Evolutionary conservation across 1,140 invertebrate genomes (phyloP), one percentile per base, ranked within the genome.

Genomic region (Ooceraea biroi): DNA sequence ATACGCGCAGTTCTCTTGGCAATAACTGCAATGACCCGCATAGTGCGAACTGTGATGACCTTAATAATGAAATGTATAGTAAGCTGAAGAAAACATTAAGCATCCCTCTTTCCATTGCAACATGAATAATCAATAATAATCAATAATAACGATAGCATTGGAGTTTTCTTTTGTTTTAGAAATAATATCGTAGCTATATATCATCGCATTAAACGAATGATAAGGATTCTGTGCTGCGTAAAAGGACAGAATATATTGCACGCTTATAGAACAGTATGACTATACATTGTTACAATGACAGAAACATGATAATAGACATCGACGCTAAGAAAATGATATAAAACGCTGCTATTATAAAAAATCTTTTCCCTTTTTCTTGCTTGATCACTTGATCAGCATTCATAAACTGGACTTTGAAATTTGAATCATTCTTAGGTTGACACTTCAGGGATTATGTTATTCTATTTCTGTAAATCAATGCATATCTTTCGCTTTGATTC

Each of bases 321-420:
- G 11, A 74, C 1, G 25, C 14, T 12, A 10, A 7, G 7, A 74
- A n/a, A 72, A 36, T 11, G 8, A 41, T 27, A 30, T 12, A 50
- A 69, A 3, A 73, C 22, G 3, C 36, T 5, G 8, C 8, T 57
- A n/a, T 50, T 52, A 3, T 19, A 11, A 10, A 22, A 30, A 61
- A 27, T 69, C 2, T 3, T 11, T 46, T 48, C 5, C 11, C 25
- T 55, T 27, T 44, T 3, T 19, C 19, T 55, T 10, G 48, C 17
- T 17, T 2, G 11, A 55, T 52, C 19, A 22, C 14, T 55, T 7
- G 19, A 57, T 44, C 27, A 8, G 17, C n/a, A 7, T 61, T n/a
- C 22, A 27, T 55, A 78, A 78, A 44, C 30, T 55, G 48, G 11
- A 30, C 36, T 36, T 25, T 46, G 8, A 25, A 82, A 60, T 60